A percentile compares a stretch with the other conserved stretches of the same genome.
phyloP scores from a whole-genome alignment of 2,797 vertebrate genomes.

The Fistularia commersonii region DNA sequence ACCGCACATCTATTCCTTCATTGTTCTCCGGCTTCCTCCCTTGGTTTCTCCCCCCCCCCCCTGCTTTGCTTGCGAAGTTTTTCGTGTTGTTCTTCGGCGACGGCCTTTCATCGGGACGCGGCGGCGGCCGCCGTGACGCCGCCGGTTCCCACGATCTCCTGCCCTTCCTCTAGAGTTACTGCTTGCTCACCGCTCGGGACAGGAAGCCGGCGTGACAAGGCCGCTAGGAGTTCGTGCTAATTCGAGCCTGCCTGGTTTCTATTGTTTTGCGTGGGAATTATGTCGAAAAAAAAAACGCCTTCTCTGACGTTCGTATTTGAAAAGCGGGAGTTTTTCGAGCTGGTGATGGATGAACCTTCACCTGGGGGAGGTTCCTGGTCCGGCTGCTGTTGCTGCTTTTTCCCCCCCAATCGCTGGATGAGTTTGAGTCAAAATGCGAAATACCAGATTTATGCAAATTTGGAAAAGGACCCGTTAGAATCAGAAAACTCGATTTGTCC shows the following conservation, averaged over 20 bases:
- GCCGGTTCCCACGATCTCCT: slow-evolving; percentile 76
- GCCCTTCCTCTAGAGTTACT: slow-evolving; percentile 66
- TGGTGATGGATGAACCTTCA: too few relatives aligned
- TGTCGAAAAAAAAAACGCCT: slow-evolving; percentile 8
- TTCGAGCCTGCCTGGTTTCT: slow-evolving; percentile 26
- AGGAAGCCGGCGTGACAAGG: slow-evolving; percentile 55
- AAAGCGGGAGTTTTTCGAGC: too few relatives aligned
- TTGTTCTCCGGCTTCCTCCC: slow-evolving; percentile 75
- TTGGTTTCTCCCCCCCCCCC: slow-evolving; percentile 34
- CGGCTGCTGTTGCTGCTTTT: too few relatives aligned
- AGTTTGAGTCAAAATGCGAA: too few relatives aligned
- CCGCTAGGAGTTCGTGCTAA: slow-evolving; percentile 35
- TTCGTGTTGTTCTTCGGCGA: slow-evolving; percentile 48
- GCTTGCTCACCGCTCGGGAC: slow-evolving; percentile 50
- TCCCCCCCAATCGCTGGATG: too few relatives aligned
- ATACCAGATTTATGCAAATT: too few relatives aligned
- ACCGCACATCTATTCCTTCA: slow-evolving; percentile 60
- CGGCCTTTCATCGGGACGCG: slow-evolving; percentile 40
- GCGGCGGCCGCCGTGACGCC: slow-evolving; percentile 29
- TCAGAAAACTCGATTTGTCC: too few relatives aligned
- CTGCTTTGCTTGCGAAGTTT: slow-evolving; percentile 38
- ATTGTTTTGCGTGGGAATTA: slow-evolving; percentile 39
- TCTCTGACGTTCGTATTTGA: slow-evolving; percentile 11
- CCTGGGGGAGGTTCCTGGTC: too few relatives aligned
- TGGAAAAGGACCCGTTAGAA: too few relatives aligned